Base-by-base conservation (phyloP, 2,888 invertebrate species). In the Trileptium ribeirensis region DNA sequence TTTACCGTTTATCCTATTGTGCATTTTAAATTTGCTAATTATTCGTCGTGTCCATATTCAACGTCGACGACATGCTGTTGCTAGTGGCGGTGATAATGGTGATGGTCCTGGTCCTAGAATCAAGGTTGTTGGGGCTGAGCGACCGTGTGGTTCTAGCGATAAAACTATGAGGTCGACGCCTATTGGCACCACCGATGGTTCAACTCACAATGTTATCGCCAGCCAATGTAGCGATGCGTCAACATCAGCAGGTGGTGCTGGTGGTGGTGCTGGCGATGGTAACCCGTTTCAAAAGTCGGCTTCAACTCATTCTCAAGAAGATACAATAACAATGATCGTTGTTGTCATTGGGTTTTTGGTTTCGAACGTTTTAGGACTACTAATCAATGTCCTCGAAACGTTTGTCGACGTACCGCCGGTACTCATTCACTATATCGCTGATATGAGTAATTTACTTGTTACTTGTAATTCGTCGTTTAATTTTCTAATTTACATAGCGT, bases 261-360 rank as follows among this genome's bases (percentile, higher is more conserved):
- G 24, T 24, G 8, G 8, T 8, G 51, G 8, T 8, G 8, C 51
- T 51, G 24, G 51, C 24, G 8, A 15, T 8, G 51, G 51, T 24
- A 24, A 8, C 8, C 8, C 8, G 8, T 24, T 24, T 51, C 51
- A 51, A 51, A 51, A 8, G 24, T 15, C 24, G 8, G 51, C 51
- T 15, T 8, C 51, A 24, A 51, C 51, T 24, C 51, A 51, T 24
- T 8, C 8, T 24, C 51, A 51, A 51, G 87, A 87, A 82, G 87
- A 88, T 80, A 88, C 88, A 1, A 85, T 88, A 51, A 87, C 87
- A 0, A 88, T 88, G 88, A 86, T 88, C 34, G 86, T 87, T 87
- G 88, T 88, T 34, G 87, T 88, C 24, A 84, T 88, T 29, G 82
- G 88, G 39, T 88, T 88, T 78, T 83, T 88, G 15, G 85, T 85